A percentile compares a stretch with the other conserved stretches of the same genome.
These are phyloP conservation scores for Hippocampus zosterae DNA, from an alignment of 2,113 vertebrate genomes.

Conservation along the genomic window DNA sequence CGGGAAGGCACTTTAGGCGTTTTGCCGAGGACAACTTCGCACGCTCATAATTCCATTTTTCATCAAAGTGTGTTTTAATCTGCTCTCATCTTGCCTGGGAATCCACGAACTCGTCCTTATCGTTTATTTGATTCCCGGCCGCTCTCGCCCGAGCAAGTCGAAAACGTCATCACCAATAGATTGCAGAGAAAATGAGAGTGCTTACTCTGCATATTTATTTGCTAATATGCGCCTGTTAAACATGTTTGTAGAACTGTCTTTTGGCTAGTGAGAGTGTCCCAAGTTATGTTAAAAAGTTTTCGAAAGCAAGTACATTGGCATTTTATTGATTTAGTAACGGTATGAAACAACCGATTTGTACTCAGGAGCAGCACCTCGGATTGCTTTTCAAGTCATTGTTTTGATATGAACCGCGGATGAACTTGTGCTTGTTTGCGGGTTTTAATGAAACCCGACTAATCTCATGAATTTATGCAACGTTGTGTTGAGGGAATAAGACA, in stretches of 20 bases:
- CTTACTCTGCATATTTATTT: conserved; percentile 36
- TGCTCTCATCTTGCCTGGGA: conserved; percentile 59
- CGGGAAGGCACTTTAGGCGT: conserved; percentile 42
- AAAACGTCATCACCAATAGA: conserved; percentile 33
- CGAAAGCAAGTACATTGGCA: not conserved
- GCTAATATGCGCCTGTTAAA: conserved; percentile 15
- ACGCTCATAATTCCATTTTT: conserved; percentile 69
- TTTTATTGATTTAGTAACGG: not conserved
- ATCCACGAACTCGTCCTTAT: conserved; percentile 48
- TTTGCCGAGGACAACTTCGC: conserved; percentile 54
- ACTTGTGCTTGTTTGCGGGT: conserved; percentile 57
- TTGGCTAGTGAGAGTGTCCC: not conserved
- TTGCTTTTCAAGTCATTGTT: conserved; percentile 1
- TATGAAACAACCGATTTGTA: not conserved
- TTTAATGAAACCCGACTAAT: conserved; percentile 58
- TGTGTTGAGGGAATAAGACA: conserved; percentile 25
- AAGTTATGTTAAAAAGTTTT: not conserved
- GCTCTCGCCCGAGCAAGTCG: conserved; percentile 37
- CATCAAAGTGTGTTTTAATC: conserved; percentile 71
- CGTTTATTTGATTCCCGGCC: conserved; percentile 38
- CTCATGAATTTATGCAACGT: conserved; percentile 57
- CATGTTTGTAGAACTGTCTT: not conserved
- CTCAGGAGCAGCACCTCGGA: not conserved
- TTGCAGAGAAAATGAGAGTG: conserved; percentile 24
- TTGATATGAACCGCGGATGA: conserved; percentile 59